Base-by-base conservation (phyloP, 2,113 vertebrate species). In the Zeus faber region DNA sequence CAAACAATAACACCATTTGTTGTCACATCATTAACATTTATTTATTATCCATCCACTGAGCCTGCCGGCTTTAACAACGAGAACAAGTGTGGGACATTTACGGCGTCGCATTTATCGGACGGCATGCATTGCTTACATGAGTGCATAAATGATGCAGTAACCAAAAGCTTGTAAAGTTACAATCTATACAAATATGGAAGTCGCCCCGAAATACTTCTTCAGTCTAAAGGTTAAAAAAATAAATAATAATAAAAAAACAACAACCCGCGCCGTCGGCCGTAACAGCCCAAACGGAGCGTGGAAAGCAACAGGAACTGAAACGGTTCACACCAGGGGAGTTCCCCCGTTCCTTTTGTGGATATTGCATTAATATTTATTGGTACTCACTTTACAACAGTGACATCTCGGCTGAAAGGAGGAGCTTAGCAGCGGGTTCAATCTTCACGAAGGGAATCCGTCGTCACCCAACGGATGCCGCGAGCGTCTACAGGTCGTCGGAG, bases 91-190 rank as follows among this genome's bases (percentile, higher is more conserved):
- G 53, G 8, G 17, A 41, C 55, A 69, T 57, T 17, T 53, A 49
- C 66, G 8, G 21, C 54, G 24, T 61, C 39, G 25, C 48, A 65
- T 86, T 85, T 84, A 86, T 84, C 83, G 56, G 62, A 72, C 63
- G 58, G 73, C 80, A 85, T 86, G 84, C 82, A 79, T 82, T 69
- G 49, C 63, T 74, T 57, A 80, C 70, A 78, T 49, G 24, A 67
- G 74, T 78, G 76, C 58, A 73, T 62, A 70, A 68, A 14, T 65
- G 72, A 81, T 79, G 72, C 65, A 52, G 54, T 72, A 44, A 77
- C 48, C 51, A 70, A 24, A n/a, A 50, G 56, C 35, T 56, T 67
- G 50, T 70, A 59, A 56, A 47, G 53, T 29, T 46, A 69, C 37
- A 40, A 44, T 49, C 70, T 72, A 69, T 50, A 73, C 63, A 54